These are phyloP conservation scores for Copidosoma aretas DNA, from an alignment of 2,888 invertebrate species.

Conservation along the genomic window DNA sequence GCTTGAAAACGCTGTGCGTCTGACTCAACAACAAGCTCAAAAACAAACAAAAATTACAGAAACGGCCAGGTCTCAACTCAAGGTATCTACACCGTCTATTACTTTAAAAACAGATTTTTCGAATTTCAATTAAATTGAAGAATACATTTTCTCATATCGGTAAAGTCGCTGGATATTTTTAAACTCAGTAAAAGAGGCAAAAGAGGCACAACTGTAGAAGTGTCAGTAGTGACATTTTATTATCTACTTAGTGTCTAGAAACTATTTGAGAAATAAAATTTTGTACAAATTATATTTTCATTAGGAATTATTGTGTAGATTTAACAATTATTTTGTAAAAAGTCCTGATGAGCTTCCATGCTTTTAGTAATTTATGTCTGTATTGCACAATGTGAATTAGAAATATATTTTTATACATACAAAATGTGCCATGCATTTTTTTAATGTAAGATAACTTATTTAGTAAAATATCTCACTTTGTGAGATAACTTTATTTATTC, in stretches of 20 bases:
- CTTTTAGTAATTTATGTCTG: conserved; percentile 11
- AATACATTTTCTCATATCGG: conserved; percentile 19
- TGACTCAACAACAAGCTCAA: conserved; percentile 70
- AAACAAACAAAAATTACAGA: conserved; percentile 61
- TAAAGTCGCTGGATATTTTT: conserved; percentile 30
- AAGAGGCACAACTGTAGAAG: too few relatives aligned
- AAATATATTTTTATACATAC: conserved; percentile 39
- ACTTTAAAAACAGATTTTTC: conserved; percentile 95
- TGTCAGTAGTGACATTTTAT: too few relatives aligned
- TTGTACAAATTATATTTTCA: conserved; percentile 14
- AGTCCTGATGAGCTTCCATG: conserved; percentile 21
- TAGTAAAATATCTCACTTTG: too few relatives aligned
- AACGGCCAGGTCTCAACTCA: conserved; percentile 56
- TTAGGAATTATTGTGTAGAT: conserved; percentile 1
- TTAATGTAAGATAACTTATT: too few relatives aligned
- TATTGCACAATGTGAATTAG: conserved; percentile 16
- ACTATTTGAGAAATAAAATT: conserved; percentile 6
- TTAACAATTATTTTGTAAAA: conserved; percentile 8
- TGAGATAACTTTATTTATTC: conserved; percentile 23
- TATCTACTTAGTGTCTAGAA: conserved; percentile 7
- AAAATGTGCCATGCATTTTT: conserved; percentile 39
- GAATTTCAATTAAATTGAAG: conserved; percentile 75
- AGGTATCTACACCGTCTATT: conserved; percentile 73
- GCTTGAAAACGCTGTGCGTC: conserved; percentile 85
- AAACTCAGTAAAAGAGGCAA: conserved; percentile 19